phyloP scores from a whole-genome alignment of 2,888 invertebrate species.

The Lasioglossum calceatum region DNA sequence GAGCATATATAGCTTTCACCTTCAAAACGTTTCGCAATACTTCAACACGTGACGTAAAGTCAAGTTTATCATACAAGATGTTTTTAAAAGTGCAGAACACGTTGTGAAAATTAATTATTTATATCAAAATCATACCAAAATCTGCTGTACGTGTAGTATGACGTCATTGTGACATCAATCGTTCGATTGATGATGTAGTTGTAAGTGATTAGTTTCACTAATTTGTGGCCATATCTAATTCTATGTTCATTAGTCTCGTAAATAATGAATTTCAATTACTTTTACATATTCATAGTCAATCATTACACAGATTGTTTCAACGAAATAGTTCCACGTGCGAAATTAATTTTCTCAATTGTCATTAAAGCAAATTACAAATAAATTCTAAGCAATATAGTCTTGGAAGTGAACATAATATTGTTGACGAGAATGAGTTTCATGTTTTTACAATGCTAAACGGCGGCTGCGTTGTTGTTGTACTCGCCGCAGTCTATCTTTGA shows the following conservation, averaged over 20 bases:
- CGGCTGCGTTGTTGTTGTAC: not conserved
- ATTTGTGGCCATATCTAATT: not conserved
- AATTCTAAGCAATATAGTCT: not conserved
- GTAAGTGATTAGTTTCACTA: not conserved
- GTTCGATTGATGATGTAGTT: not conserved
- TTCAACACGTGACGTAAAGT: not conserved
- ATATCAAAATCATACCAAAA: not conserved
- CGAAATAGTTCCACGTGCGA: not conserved
- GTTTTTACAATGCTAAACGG: not conserved
- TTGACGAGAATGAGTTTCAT: not conserved
- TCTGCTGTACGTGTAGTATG: not conserved
- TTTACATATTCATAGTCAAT: not conserved
- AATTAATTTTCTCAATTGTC: not conserved
- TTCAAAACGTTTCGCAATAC: slow-evolving; percentile 8
- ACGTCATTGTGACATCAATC: not conserved
- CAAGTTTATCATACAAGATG: slow-evolving; percentile 7
- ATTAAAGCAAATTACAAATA: not conserved
- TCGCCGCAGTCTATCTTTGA: not conserved
- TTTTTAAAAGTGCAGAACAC: not conserved
- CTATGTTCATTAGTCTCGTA: not conserved
- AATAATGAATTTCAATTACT: not conserved
- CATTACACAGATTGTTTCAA: not conserved
- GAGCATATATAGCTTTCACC: slow-evolving; percentile 26
- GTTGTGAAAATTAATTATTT: not conserved
- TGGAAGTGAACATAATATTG: not conserved